These are phyloP conservation scores for Diaperis boleti DNA, from an alignment of 2,888 invertebrate genomes.

Conservation along the genomic window DNA sequence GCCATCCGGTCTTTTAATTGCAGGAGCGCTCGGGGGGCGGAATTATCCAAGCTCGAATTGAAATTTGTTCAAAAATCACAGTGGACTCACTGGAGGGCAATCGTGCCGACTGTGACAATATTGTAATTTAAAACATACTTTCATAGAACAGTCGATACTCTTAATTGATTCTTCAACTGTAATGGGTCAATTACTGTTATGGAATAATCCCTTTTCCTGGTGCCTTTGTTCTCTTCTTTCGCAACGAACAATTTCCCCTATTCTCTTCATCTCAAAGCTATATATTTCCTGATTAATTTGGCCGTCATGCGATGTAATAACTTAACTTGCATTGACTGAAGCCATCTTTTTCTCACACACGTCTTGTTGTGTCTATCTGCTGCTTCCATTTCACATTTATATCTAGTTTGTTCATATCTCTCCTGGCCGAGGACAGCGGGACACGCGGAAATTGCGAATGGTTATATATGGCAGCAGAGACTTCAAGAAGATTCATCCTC, in stretches of 20 bases:
- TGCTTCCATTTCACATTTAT: conserved; percentile 49
- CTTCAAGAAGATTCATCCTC: conserved; percentile 36
- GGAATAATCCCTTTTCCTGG: background rate
- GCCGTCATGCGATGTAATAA: conserved; percentile 53
- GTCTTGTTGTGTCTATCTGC: conserved; percentile 42
- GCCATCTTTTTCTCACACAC: conserved; percentile 46
- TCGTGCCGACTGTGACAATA: too few relatives aligned
- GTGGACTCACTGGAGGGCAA: too few relatives aligned
- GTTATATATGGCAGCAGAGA: conserved; percentile 54
- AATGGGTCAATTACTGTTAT: background rate
- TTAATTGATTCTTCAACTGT: background rate
- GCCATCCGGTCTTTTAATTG: too few relatives aligned
- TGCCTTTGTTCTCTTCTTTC: conserved; percentile 36
- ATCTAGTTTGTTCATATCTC: conserved; percentile 49
- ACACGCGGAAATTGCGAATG: conserved; percentile 58
- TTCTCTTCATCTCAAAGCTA: conserved; percentile 43
- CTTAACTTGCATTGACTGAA: conserved; percentile 50
- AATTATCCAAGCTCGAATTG: too few relatives aligned
- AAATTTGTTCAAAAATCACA: too few relatives aligned
- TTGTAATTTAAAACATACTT: too few relatives aligned
- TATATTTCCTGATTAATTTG: conserved; percentile 55
- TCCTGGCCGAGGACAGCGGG: conserved; percentile 43
- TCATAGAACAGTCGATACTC: too few relatives aligned
- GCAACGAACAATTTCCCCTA: conserved; percentile 44
- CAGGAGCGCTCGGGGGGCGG: too few relatives aligned